Evolutionary conservation across 2,113 vertebrate species (phyloP), one percentile per base, ranked within the genome.

Genomic region (Pseudois nayaur): DNA sequence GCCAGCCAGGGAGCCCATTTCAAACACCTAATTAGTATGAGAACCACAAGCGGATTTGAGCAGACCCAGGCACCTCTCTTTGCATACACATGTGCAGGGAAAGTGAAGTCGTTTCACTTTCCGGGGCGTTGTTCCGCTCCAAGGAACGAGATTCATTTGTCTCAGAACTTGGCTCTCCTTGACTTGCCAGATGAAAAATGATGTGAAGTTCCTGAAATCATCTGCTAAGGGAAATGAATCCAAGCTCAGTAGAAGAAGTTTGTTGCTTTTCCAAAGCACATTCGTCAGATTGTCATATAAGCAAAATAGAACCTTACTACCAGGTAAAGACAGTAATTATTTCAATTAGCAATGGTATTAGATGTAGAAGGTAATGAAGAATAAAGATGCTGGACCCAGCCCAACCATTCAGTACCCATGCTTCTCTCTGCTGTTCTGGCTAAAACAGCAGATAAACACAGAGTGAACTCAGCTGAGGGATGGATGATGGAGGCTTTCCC

Each of bases 51-150:
- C 85, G 74, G 89, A 96, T 57, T 83, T 92, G 96, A 98, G 40
- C 97, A 96, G 97, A 97, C 93, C 87, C 98, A 98, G 98, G 98
- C 97, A 60, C n/a, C 67, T 95, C 33, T 95, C 29, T n/a, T 98
- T 98, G 98, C 98, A 99, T 55, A 97, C 98, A 43, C 95, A 99
- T 92, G 99, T 99, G 94, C 96, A 12, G 98, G 98, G 97, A 99
- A 99, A 79, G 99, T 95, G 2, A 96, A 99, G 96, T 98, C 99
- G 87, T 99, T 97, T 99, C 98, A 55, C 95, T 67, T 91, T 98
- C 98, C 29, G 94, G 98, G 60, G 99, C 98, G 55, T 96, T 98
- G 96, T 99, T 99, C 98, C 98, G 99, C 94, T 99, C 98, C 36
- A 97, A 79, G 0, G 98, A 99, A 67, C 99, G 99, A 86, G 45